Conservation (phyloP, 2,888 invertebrate genomes). For the Rotaria socialis region DNA sequence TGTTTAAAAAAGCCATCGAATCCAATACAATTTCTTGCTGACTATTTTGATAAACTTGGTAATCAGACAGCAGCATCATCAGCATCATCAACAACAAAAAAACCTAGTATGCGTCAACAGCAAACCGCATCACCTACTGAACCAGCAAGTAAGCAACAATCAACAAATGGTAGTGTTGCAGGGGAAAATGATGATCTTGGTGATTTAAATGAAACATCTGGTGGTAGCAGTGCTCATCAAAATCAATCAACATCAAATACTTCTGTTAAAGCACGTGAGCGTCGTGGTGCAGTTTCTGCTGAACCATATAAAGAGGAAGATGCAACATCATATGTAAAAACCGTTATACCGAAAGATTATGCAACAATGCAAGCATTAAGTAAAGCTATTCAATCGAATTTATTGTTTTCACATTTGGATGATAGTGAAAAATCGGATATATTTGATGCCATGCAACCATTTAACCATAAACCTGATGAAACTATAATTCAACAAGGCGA, state of each 20-base stretch:
- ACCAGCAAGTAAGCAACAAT: slow-evolving; percentile 4
- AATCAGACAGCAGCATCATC: slow-evolving; percentile 50
- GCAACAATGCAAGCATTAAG: slow-evolving; percentile 97
- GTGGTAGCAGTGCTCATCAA: not conserved
- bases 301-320: slow-evolving; percentile 97
- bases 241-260: not conserved
- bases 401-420: slow-evolving; percentile 93
- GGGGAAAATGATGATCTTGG: slow-evolving; percentile 24
- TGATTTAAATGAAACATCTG: not conserved
- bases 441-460: slow-evolving; percentile 99
- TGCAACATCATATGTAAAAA: slow-evolving; percentile 96
- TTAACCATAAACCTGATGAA: slow-evolving; percentile 85
- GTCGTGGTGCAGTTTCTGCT: slow-evolving; percentile 93
- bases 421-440: slow-evolving; percentile 87
- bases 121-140: not conserved
- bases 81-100: not conserved
- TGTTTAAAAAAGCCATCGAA: slow-evolving; percentile 94
- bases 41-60: slow-evolving; percentile 95
- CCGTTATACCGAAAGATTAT: slow-evolving; percentile 94
- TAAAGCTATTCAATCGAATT: slow-evolving; percentile 94
- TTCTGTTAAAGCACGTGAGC: slow-evolving; percentile 31
- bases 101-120: not conserved
- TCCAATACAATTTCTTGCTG: slow-evolving; percentile 86
- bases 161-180: not conserved
- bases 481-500: slow-evolving; percentile 92